Base-by-base conservation (phyloP, 2,113 vertebrate genomes). In the Leptocoma aspasia region DNA sequence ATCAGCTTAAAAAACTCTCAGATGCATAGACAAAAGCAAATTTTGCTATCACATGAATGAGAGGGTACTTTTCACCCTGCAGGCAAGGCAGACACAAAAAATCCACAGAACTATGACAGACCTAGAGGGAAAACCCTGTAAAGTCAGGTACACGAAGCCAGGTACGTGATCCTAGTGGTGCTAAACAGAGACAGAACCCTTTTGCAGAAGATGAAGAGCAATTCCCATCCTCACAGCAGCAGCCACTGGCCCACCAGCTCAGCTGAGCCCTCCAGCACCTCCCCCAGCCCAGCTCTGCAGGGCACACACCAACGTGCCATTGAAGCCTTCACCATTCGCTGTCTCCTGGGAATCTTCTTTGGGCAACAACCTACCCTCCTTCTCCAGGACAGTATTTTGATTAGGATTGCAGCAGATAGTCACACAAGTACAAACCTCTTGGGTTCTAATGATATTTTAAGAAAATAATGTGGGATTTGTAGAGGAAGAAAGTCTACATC, bases 261-360 rank as follows among this genome's bases (percentile, higher is more conserved):
- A 66, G 54, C 68, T 77, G 89, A 64, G 31, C n/a, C 31, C 37
- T 56, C 39, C 63, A 65, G 52, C 41, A 33, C 6, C 33, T 11
- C 0, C 5, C 63, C 26, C 56, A 71, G 75, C 54, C 22, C n/a
- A 60, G 24, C 56, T 73, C 20, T 0, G 0, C 47, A 50, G 39
- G 77, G 35, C 69, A 50, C 42, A 22, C 0, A 0, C 37, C 52
- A n/a, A 24, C 0, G 0, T 7, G 45, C n/a, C 63, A 82, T 1
- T 4, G 22, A n/a, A 80, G 18, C 52, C 50, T 42, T 45, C 1
- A 6, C 16, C 69, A 16, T 19, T 54, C 1, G 0, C 24, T 42
- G 21, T 17, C 24, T 56, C 45, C 61, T 41, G 17, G 63, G 15
- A 92, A n/a, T 28, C 22, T 70, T 37, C 88, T 23, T 12, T 10